Percentiles rank a stretch among this genome's conserved stretches.
Conservation (phyloP, 2,113 vertebrate species). For the Coturnix japonica region DNA sequence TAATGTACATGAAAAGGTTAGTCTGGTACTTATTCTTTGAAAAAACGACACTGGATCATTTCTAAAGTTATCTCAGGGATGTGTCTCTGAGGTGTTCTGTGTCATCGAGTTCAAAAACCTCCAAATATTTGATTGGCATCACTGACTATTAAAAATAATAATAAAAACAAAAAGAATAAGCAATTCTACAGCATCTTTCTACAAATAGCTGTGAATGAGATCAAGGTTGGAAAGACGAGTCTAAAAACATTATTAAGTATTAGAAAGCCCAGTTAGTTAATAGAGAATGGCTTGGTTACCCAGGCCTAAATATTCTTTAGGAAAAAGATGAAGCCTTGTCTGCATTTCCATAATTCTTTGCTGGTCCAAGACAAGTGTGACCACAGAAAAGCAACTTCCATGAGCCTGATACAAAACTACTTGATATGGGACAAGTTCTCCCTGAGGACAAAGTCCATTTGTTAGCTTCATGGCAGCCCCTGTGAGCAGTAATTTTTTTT, state of each 20-base stretch:
- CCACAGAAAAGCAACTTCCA: background rate
- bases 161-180: background rate
- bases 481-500: background rate
- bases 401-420: background rate
- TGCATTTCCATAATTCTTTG: background rate
- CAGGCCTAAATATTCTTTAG: background rate
- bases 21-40: background rate
- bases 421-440: background rate
- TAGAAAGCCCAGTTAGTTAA: background rate
- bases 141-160: background rate
- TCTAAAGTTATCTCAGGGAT: background rate
- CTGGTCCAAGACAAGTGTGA: background rate
- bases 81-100: background rate
- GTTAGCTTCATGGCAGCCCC: background rate
- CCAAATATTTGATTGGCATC: slow-evolving; percentile 19
- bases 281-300: background rate
- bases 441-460: background rate
- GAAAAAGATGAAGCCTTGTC: background rate
- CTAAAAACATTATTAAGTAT: background rate
- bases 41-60: background rate
- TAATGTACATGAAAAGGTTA: slow-evolving; percentile 15
- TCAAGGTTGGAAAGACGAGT: background rate
- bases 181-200: background rate
- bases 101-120: background rate
- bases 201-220: background rate